A percentile compares a stretch with the other conserved stretches of the same genome.
Evolutionary conservation across 2,888 invertebrate genomes (phyloP).

Genomic region (Habroteleia sp.): DNA sequence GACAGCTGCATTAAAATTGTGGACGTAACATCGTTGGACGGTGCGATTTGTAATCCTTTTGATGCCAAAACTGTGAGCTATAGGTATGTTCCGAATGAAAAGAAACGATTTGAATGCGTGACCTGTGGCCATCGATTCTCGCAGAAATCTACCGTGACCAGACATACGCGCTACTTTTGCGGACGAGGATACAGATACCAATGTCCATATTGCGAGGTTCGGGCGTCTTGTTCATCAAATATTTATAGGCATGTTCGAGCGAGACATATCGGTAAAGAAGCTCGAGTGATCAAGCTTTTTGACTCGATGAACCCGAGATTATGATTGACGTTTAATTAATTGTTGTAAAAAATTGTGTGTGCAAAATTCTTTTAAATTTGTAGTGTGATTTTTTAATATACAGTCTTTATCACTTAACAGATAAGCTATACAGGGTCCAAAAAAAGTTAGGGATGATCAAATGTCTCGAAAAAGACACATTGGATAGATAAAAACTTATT

Average conservation of each 20-base stretch:
- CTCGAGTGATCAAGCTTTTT: constrained; percentile 72
- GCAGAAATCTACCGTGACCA: constrained; percentile 74
- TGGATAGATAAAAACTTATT: too few species aligned
- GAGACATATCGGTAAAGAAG: constrained; percentile 69
- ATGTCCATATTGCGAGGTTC: constrained; percentile 73
- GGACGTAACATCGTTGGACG: constrained; percentile 32
- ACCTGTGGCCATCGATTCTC: constrained; percentile 75
- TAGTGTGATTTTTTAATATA: too few species aligned
- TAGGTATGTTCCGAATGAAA: constrained; percentile 67
- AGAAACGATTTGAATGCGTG: constrained; percentile 74
- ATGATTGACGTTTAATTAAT: constrained; percentile 3
- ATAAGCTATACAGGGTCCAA: too few species aligned
- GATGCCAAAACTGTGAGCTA: constrained; percentile 50
- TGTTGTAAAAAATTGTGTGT: neutral
- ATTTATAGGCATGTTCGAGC: constrained; percentile 74
- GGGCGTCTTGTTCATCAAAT: constrained; percentile 74
- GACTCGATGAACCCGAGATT: constrained; percentile 31
- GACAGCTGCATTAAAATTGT: constrained; percentile 53
- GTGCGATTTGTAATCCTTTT: constrained; percentile 4
- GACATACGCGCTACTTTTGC: constrained; percentile 78
- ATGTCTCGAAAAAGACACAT: too few species aligned
- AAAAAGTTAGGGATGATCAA: too few species aligned
- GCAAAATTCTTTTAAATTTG: too few species aligned
- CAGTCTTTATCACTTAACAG: too few species aligned
- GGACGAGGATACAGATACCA: constrained; percentile 75